Percentiles rank a stretch among this genome's conserved stretches.
phyloP scores from a whole-genome alignment of 2,888 invertebrate species.

The Polydrusus cervinus region DNA sequence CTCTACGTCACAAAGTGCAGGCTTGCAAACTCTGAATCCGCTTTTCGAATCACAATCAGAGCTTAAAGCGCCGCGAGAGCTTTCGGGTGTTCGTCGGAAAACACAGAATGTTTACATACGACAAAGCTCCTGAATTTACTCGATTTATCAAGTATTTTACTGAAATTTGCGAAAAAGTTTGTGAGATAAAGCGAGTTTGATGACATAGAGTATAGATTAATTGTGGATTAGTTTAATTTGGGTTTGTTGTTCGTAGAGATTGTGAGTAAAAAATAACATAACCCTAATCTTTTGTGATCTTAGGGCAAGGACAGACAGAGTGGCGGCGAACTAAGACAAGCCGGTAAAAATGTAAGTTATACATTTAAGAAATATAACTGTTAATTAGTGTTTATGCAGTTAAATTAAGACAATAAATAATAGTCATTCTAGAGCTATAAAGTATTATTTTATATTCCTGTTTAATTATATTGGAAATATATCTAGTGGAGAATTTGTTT shows the following conservation, averaged over 20 bases:
- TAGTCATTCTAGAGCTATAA: too few relatives aligned
- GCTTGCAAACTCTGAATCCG: conserved; percentile 49
- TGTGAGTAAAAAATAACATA: conserved; percentile 20
- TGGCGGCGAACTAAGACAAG: conserved; percentile 35
- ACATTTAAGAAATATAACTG: background rate
- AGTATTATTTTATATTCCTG: too few relatives aligned
- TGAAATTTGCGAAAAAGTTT: background rate
- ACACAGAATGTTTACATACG: conserved; percentile 28
- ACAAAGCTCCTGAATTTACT: conserved; percentile 6
- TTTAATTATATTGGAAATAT: background rate
- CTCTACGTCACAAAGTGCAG: conserved; percentile 48
- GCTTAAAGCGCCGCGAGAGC: conserved; percentile 36
- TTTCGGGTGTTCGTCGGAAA: conserved; percentile 15
- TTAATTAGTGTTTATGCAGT: too few relatives aligned
- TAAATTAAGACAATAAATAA: too few relatives aligned
- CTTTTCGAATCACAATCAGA: conserved; percentile 42
- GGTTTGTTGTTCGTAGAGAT: background rate
- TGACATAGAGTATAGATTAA: background rate
- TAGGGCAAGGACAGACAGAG: conserved; percentile 28
- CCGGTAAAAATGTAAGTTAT: conserved; percentile 46
- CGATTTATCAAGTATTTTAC: background rate
- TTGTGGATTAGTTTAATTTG: background rate
- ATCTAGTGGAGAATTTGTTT: background rate
- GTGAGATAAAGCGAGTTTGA: background rate
- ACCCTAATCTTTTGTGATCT: conserved; percentile 35